Conservation (phyloP, 2,797 vertebrate genomes). For the Acipenser transmontanus region DNA sequence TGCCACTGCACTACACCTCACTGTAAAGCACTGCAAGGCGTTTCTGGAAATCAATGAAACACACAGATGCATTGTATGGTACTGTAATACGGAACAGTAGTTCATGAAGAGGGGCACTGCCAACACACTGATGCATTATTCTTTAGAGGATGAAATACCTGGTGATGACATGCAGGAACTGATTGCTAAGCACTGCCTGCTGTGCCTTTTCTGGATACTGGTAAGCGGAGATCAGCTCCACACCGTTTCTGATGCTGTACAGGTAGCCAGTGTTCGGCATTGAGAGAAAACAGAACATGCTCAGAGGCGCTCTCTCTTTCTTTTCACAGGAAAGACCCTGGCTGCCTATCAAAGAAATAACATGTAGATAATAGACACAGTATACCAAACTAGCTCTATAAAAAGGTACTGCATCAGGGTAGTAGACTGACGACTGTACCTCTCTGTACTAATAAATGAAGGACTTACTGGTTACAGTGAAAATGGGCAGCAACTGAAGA, state of each 20-base stretch:
- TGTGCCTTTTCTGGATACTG: slow-evolving; percentile 85
- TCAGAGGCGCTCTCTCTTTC: slow-evolving; percentile 55
- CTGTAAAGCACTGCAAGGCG: slow-evolving; percentile 86
- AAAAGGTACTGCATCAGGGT: background rate
- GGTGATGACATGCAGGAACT: slow-evolving; percentile 85
- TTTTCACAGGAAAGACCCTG: slow-evolving; percentile 26
- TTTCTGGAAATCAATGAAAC: slow-evolving; percentile 49
- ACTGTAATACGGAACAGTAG: no score
- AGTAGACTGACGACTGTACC: background rate
- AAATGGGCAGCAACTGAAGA: slow-evolving; percentile 79
- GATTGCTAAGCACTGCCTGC: slow-evolving; percentile 78
- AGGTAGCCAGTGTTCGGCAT: slow-evolving; percentile 80
- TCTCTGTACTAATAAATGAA: background rate
- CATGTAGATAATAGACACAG: background rate
- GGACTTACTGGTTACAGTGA: slow-evolving; percentile 44
- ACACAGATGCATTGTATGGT: no score
- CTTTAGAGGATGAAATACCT: slow-evolving; percentile 53
- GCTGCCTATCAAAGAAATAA: slow-evolving; percentile 31
- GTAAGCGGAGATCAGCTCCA: slow-evolving; percentile 82
- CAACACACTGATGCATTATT: no score
- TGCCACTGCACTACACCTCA: slow-evolving; percentile 80
- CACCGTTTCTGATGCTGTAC: slow-evolving; percentile 73
- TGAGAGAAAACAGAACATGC: slow-evolving; percentile 92
- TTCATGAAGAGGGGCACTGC: no score
- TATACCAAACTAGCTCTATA: background rate